Evolutionary conservation across 1,140 invertebrate species (phyloP).

Genomic region (Orchestia grillus): DNA sequence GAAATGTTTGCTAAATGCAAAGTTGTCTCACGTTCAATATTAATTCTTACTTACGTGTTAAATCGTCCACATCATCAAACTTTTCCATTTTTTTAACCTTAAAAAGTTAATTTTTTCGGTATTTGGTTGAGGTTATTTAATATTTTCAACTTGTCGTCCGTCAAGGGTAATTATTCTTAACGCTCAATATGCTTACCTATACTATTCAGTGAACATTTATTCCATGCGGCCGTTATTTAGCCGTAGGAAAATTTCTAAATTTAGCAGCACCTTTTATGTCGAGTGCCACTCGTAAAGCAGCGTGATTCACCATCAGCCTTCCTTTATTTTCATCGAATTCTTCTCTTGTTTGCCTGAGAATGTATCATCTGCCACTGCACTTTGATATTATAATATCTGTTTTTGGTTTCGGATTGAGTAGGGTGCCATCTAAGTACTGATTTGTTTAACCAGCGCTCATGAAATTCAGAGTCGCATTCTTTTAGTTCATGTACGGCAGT

Average conservation of each 20-base stretch:
- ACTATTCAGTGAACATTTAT: not conserved
- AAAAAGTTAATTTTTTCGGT: not conserved
- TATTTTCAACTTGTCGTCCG: not conserved
- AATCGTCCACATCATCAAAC: not conserved
- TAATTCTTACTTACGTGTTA: not conserved
- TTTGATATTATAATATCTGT: too few species aligned
- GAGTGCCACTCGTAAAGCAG: not conserved
- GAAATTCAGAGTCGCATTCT: too few species aligned
- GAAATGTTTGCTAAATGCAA: not conserved
- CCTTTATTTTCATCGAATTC: too few species aligned
- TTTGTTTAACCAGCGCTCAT: too few species aligned
- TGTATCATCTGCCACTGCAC: too few species aligned
- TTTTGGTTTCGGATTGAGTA: too few species aligned
- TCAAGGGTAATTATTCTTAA: not conserved
- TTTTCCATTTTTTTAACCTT: not conserved
- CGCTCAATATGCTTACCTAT: not conserved
- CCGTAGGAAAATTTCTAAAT: not conserved
- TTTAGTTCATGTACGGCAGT: too few species aligned
- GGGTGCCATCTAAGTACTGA: too few species aligned
- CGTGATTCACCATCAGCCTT: not conserved
- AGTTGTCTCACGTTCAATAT: not conserved
- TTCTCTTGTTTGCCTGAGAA: too few species aligned
- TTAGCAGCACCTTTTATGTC: not conserved
- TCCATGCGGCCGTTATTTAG: not conserved
- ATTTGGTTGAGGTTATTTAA: not conserved